These are phyloP conservation scores for Perca schrenkii DNA, from an alignment of 2,113 vertebrate species.

Conservation along the genomic window DNA sequence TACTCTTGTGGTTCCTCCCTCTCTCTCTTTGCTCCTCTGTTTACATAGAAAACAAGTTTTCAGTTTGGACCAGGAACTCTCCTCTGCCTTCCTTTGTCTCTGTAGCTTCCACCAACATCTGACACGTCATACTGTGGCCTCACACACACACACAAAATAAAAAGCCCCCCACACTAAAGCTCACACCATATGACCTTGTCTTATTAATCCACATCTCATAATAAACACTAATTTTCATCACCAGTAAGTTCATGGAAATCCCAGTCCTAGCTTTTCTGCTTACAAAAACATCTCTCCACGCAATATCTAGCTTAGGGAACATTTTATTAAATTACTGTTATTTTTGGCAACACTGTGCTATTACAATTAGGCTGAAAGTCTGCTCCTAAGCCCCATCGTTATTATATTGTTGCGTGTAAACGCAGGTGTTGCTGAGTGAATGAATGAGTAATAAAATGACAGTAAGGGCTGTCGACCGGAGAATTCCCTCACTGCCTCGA, in stretches of 20 bases:
- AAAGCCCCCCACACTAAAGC: slow-evolving; percentile 6
- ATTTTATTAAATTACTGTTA: slow-evolving; percentile 47
- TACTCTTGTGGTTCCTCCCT: not conserved
- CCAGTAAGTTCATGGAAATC: slow-evolving; percentile 25
- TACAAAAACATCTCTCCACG: slow-evolving; percentile 2
- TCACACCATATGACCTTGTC: not conserved
- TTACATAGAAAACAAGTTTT: not conserved
- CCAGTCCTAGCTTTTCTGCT: not conserved
- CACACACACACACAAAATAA: not conserved
- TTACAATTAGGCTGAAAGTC: slow-evolving; percentile 43
- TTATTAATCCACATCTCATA: slow-evolving; percentile 23
- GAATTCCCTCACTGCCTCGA: not conserved
- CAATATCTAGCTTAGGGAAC: slow-evolving; percentile 10
- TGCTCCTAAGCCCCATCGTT: not conserved
- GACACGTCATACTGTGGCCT: not conserved
- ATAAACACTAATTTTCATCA: slow-evolving; percentile 52
- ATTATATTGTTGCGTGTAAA: slow-evolving; percentile 6
- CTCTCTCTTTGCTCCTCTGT: not conserved
- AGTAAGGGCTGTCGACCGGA: not conserved
- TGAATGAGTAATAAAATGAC: slow-evolving; percentile 2
- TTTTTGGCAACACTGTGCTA: slow-evolving; percentile 16
- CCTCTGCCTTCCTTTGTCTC: not conserved
- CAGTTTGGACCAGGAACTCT: too few species aligned
- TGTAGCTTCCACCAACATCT: not conserved
- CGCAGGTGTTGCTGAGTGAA: slow-evolving; percentile 13